Evolutionary conservation across 2,797 vertebrate genomes (phyloP), one percentile per base, ranked within the genome.

Genomic region (Chloroceryle amazona): DNA sequence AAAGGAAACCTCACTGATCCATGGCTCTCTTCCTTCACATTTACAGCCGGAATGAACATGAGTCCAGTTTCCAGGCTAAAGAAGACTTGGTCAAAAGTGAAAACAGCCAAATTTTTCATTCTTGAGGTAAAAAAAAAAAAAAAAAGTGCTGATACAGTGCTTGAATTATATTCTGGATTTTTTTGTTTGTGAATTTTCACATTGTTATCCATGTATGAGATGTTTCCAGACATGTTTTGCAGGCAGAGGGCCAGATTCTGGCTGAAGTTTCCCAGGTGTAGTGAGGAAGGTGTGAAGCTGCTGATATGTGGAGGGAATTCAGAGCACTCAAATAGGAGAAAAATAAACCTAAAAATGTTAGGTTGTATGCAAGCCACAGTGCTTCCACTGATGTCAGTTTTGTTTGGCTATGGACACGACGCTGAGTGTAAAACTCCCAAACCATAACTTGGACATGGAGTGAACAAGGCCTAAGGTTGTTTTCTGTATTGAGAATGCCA

Each of bases 81-180:
- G 98, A 99, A 99, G 97, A 99, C 99, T 73, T 99, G 99, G 99
- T 98, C 98, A 74, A 99, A 99, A 98, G 99, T 99, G 98, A 99
- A 99, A 98, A 99, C 99, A 0, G 99, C 99, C 97, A 99, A 99
- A 97, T 99, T 99, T 96, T 99, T 99, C 97, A 99, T 99, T 94
- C 98, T 99, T 3, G 99, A 99, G 99, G 99, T 99, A 96, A 98
- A 78, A 12, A 37, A 29, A 44, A 20, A 68, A 35, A 20, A 26
- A 39, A 61, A 46, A 26, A 0, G 8, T 41, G 21, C 23, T 18
- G 25, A 51, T 71, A 6, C 8, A 20, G 19, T 63, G 17, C 15
- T 70, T 37, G 14, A 79, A 57, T 89, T 79, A 10, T 26, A 11
- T 63, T 54, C 20, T 73, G n/a, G 10, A 19, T 29, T 37, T 49